Percentiles rank a stretch among this genome's conserved stretches.
phyloP scores from a whole-genome alignment of 2,888 invertebrate species.

The Caenorhabditis wallacei region DNA sequence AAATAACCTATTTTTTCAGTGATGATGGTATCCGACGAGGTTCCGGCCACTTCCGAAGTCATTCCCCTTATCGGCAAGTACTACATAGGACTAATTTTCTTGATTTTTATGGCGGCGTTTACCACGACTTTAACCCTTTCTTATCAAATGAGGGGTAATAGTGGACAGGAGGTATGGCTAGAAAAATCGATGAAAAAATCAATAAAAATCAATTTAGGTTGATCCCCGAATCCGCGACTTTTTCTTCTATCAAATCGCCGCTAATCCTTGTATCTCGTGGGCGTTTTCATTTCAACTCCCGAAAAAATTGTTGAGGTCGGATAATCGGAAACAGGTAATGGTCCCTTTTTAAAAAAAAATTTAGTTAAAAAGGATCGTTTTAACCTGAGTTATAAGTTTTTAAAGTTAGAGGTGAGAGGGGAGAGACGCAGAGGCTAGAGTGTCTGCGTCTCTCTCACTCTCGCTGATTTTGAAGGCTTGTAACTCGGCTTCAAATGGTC shows the following conservation, averaged over 20 bases:
- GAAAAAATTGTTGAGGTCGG: constrained; percentile 57
- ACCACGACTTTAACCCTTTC: constrained; percentile 80
- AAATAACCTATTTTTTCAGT: constrained; percentile 67
- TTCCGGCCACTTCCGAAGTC: constrained; percentile 81
- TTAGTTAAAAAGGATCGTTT: too few species aligned
- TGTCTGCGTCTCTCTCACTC: too few species aligned
- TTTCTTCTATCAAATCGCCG: constrained; percentile 76
- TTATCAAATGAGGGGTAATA: constrained; percentile 81
- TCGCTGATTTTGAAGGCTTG: too few species aligned
- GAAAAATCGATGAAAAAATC: too few species aligned
- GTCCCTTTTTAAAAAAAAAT: background rate
- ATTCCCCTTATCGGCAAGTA: constrained; percentile 82
- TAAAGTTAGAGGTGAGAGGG: too few species aligned
- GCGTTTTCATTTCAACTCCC: constrained; percentile 78
- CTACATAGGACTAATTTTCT: constrained; percentile 81
- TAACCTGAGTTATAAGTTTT: background rate
- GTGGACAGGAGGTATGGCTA: constrained; percentile 74
- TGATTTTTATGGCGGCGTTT: constrained; percentile 81
- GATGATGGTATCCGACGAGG: constrained; percentile 81
- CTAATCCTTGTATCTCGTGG: constrained; percentile 76
- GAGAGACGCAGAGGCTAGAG: too few species aligned
- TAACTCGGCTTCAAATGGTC: too few species aligned
- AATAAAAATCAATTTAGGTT: constrained; percentile 62
- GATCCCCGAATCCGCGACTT: constrained; percentile 75
- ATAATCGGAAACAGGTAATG: constrained; percentile 59